phyloP scores from a whole-genome alignment of 2,888 invertebrate genomes.

The Acleris holmiana region DNA sequence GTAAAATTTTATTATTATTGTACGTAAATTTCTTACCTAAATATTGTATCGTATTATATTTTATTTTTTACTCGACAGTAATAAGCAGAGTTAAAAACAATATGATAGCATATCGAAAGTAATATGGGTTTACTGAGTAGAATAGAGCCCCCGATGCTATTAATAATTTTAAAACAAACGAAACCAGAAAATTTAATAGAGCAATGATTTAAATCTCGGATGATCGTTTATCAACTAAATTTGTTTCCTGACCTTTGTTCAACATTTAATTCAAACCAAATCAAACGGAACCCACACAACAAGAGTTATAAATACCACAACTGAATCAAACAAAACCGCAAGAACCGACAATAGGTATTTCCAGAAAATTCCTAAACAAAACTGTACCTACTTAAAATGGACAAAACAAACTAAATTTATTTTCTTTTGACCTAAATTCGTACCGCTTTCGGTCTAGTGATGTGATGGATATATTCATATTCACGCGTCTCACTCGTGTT shows the following conservation, averaged over 20 bases:
- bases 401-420: conserved; percentile 38
- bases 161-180: neutral
- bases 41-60: no score
- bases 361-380: conserved; percentile 29
- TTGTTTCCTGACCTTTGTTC: neutral
- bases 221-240: neutral
- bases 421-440: conserved; percentile 37
- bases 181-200: neutral
- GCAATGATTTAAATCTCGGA: neutral
- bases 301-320: conserved; percentile 15
- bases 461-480: neutral
- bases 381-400: conserved; percentile 35
- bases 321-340: conserved; percentile 31
- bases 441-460: conserved; percentile 26
- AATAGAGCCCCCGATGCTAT: no score
- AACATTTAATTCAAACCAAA: conserved; percentile 21
- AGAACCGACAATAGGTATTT: conserved; percentile 16
- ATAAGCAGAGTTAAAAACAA: no score
- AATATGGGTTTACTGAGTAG: no score
- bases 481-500: no score
- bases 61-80: no score
- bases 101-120: no score
- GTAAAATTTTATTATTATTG: no score
- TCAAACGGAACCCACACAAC: conserved; percentile 8
- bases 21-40: no score